Conservation (phyloP, 2,888 invertebrate species). For the Drosophila limbata region DNA sequence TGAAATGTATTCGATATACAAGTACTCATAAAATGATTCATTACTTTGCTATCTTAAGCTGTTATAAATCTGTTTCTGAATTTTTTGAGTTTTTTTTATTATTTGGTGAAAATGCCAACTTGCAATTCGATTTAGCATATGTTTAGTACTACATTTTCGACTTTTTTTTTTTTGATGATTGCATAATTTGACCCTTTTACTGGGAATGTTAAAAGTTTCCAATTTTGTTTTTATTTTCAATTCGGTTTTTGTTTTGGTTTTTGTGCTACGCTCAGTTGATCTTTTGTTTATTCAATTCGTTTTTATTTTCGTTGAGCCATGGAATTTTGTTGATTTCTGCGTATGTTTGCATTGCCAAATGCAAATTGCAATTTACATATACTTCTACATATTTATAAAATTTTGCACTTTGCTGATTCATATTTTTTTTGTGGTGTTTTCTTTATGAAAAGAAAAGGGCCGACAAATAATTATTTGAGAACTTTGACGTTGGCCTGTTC, state of each 20-base stretch:
- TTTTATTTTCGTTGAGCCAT: conserved; percentile 33
- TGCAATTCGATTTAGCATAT: neutral
- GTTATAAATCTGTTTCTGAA: neutral
- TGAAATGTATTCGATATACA: neutral
- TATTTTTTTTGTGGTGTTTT: neutral
- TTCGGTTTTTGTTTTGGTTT: conserved; percentile 6
- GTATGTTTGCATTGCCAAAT: conserved; percentile 33
- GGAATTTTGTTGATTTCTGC: conserved; percentile 33
- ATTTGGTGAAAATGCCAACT: neutral
- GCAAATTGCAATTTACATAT: conserved; percentile 54
- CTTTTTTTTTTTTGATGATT: conserved; percentile 15
- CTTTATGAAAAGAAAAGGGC: conserved; percentile 14
- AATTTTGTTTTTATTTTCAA: conserved; percentile 5
- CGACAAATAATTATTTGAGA: conserved; percentile 5
- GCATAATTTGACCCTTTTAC: conserved; percentile 33
- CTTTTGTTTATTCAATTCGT: conserved; percentile 37
- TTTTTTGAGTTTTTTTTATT: conserved; percentile 1
- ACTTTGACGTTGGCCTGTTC: conserved; percentile 24
- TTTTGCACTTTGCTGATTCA: conserved; percentile 20
- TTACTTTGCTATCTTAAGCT: neutral
- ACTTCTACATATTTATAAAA: conserved; percentile 18
- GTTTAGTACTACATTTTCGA: neutral
- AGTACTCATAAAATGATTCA: neutral
- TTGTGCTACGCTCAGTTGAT: conserved; percentile 26
- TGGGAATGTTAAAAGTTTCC: conserved; percentile 7